Conservation (phyloP, 2,113 vertebrate genomes). For the Cyprinodon brontotheroides region DNA sequence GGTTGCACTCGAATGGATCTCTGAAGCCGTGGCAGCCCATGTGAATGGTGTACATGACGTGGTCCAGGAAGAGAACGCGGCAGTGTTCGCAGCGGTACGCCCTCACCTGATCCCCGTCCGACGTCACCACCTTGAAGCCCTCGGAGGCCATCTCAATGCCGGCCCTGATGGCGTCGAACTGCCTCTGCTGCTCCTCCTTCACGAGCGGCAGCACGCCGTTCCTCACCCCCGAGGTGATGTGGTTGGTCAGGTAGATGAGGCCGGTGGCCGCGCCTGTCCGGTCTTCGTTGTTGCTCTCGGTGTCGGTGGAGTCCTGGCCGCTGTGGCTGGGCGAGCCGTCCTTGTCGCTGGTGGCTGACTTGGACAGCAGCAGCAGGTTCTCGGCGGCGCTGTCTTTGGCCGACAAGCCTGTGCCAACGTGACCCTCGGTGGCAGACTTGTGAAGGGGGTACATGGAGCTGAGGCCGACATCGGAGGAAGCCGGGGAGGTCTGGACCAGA, state of each 20-base stretch:
- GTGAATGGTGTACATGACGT: constrained; percentile 99
- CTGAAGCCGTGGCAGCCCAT: constrained; percentile 99
- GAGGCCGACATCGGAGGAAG: constrained; percentile 84
- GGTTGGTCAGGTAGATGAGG: constrained; percentile 97
- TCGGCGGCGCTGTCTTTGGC: constrained; percentile 92
- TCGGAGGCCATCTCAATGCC: constrained; percentile 82
- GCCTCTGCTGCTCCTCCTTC: constrained; percentile 91
- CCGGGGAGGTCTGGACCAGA: constrained; percentile 91
- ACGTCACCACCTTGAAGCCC: constrained; percentile 89
- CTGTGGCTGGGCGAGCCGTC: constrained; percentile 95
- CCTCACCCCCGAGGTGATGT: constrained; percentile 86
- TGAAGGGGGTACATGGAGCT: constrained; percentile 88
- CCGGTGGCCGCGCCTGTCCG: constrained; percentile 76
- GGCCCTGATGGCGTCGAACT: constrained; percentile 86
- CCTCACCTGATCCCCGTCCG: constrained; percentile 88
- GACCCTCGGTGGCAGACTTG: constrained; percentile 80
- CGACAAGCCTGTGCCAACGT: constrained; percentile 75
- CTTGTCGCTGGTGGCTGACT: constrained; percentile 90
- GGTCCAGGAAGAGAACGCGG: constrained; percentile 95
- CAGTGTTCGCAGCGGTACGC: constrained; percentile 95
- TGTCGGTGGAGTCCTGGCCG: constrained; percentile 97
- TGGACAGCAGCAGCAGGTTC: constrained; percentile 94
- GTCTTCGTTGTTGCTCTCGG: constrained; percentile 96
- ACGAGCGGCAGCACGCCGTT: constrained; percentile 89
- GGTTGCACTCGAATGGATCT: constrained; percentile 97